Evolutionary conservation across 2,113 vertebrate species (phyloP), one percentile per base, ranked within the genome.

Genomic region (Mustelus asterias): DNA sequence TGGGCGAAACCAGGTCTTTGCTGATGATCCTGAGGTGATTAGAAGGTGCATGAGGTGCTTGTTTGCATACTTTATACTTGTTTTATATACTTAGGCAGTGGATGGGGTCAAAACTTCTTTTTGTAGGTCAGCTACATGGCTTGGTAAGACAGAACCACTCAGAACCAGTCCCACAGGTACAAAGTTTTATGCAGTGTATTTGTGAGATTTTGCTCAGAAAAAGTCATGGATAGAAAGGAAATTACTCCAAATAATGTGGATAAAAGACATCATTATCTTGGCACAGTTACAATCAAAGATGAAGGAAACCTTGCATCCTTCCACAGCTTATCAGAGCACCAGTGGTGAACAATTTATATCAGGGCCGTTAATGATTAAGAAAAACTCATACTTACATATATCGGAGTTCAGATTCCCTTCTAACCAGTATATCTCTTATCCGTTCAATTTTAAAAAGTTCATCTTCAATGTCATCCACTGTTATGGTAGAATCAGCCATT

Each of bases 401-500:
- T 96, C 98, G 97, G 96, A 99, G 98, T 97, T 99, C 98, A 0
- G 98, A 98, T 96, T 99, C 98, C 96, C 98, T 97, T 96, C 98
- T 96, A 96, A 99, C 98, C 97, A 99, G 97, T 93, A 98, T 97
- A 95, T 99, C 98, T 88, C 98, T 97, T 96, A 99, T 98, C 96
- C 98, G 96, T 96, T 98, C 98, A 0, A 99, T 99, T 97, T 98
- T 98, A 96, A 97, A 98, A 41, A 99, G 98, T 96, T 99, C 98
- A 6, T 98, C 98, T 96, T 99, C 98, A 0, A 99, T 98, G 96
- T 98, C 98, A 0, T 98, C 98, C 0, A 98, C 96, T 22, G 98
- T 99, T 96, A 98, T 96, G 96, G 97, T 98, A 9, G 98, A 98
- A 97, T 99, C 98, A 0, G 98, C 98, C 98, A 99, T 99, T 96